Evolutionary conservation across 2,888 invertebrate species (phyloP).

Genomic region (Strigamia crassipes): DNA sequence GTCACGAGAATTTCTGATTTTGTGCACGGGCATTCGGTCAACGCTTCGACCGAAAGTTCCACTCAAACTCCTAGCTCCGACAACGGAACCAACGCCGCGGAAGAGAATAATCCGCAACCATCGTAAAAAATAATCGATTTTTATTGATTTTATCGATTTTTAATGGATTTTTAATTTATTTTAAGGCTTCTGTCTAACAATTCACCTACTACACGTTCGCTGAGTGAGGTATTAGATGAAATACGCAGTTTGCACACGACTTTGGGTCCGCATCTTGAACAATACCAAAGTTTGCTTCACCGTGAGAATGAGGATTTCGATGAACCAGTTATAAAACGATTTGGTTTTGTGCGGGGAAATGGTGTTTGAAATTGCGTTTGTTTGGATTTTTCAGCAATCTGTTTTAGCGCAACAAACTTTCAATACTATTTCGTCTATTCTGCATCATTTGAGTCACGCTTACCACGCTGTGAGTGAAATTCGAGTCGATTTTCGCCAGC

Average conservation of each 20-base stretch:
- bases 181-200: neutral
- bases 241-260: neutral
- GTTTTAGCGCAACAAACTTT: conserved; percentile 68
- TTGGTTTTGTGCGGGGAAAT: neutral
- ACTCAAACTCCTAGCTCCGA: neutral
- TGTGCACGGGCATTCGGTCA: neutral
- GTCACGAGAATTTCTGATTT: conserved; percentile 4
- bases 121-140: neutral
- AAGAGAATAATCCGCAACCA: neutral
- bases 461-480: conserved; percentile 89
- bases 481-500: conserved; percentile 70
- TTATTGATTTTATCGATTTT: neutral
- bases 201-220: neutral
- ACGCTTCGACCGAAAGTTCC: neutral
- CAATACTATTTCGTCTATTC: conserved; percentile 75
- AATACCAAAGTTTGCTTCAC: conserved; percentile 5
- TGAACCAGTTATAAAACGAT: neutral
- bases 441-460: conserved; percentile 85
- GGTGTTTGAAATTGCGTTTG: neutral
- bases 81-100: neutral
- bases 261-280: conserved; percentile 9
- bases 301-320: neutral
- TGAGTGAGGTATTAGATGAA: conserved; percentile 16
- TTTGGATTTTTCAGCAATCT: conserved; percentile 46
- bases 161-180: neutral